These are phyloP conservation scores for Lanius collurio DNA, from an alignment of 2,113 vertebrate species.

Conservation along the genomic window DNA sequence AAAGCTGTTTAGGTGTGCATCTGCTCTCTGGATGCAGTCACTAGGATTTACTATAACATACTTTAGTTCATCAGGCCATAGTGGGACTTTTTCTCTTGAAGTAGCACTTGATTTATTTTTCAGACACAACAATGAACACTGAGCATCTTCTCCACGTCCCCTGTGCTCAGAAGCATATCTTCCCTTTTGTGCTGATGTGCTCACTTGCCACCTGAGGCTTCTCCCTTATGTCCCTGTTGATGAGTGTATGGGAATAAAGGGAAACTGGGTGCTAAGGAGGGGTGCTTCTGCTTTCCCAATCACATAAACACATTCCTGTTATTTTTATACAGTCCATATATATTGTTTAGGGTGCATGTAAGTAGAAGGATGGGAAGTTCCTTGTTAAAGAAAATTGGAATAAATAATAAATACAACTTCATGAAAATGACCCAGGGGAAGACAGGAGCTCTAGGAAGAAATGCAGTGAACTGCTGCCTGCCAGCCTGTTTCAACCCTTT, in stretches of 20 bases:
- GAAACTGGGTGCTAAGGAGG: background rate
- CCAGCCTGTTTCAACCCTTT: background rate
- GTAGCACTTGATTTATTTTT: background rate
- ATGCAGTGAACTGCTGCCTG: background rate
- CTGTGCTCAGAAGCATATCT: background rate
- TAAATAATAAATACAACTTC: background rate
- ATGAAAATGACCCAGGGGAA: background rate
- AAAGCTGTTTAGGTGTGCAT: background rate
- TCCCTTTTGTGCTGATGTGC: accelerated
- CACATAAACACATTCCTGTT: background rate
- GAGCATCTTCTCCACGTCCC: background rate
- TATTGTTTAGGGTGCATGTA: accelerated
- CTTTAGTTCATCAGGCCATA: background rate
- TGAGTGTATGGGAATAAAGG: background rate
- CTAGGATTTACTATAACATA: background rate
- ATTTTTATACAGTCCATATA: background rate
- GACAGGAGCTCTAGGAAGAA: background rate
- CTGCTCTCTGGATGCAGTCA: background rate
- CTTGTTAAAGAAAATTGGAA: background rate
- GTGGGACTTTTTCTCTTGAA: background rate
- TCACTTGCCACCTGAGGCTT: accelerated
- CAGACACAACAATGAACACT: background rate
- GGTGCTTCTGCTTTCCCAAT: background rate
- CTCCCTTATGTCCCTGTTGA: background rate
- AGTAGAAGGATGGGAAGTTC: background rate